phyloP scores from a whole-genome alignment of 2,797 vertebrate species.

The Sebastes itinus region DNA sequence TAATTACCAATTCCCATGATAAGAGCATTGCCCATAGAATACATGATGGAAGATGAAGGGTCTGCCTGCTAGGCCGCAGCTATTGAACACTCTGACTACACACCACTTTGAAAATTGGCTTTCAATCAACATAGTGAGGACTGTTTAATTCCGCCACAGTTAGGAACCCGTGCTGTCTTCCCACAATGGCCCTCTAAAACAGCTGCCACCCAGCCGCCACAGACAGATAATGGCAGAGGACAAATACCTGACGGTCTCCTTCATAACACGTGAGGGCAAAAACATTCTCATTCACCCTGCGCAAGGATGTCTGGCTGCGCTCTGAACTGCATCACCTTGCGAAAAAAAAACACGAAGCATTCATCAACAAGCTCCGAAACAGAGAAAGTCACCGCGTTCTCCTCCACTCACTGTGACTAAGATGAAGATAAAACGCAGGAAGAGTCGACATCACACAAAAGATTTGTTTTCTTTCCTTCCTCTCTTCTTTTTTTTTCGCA shows the following conservation, averaged over 20 bases:
- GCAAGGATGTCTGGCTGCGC: slow-evolving; percentile 45
- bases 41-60: slow-evolving; percentile 66
- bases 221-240: slow-evolving; percentile 48
- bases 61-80: slow-evolving; percentile 42
- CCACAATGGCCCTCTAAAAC: slow-evolving; percentile 38
- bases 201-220: slow-evolving; percentile 37
- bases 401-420: slow-evolving; percentile 46
- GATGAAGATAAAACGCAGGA: slow-evolving; percentile 59
- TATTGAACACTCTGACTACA: slow-evolving; percentile 53
- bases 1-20: slow-evolving; percentile 79
- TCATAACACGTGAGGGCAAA: slow-evolving; percentile 31
- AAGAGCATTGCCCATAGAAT: slow-evolving; percentile 67
- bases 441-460: slow-evolving; percentile 75
- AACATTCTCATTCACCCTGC: slow-evolving; percentile 38
- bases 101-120: slow-evolving; percentile 69
- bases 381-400: slow-evolving; percentile 50
- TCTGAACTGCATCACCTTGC: slow-evolving; percentile 53
- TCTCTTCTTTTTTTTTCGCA: slow-evolving; percentile 31
- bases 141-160: slow-evolving; percentile 50
- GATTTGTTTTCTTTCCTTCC: slow-evolving; percentile 71
- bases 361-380: slow-evolving; percentile 46
- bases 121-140: slow-evolving; percentile 62
- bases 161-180: slow-evolving; percentile 23
- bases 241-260: slow-evolving; percentile 56
- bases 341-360: slow-evolving; percentile 45